Evolutionary conservation across 2,797 vertebrate genomes (phyloP), one percentile per base, ranked within the genome.

Genomic region (Myripristis murdjan): DNA sequence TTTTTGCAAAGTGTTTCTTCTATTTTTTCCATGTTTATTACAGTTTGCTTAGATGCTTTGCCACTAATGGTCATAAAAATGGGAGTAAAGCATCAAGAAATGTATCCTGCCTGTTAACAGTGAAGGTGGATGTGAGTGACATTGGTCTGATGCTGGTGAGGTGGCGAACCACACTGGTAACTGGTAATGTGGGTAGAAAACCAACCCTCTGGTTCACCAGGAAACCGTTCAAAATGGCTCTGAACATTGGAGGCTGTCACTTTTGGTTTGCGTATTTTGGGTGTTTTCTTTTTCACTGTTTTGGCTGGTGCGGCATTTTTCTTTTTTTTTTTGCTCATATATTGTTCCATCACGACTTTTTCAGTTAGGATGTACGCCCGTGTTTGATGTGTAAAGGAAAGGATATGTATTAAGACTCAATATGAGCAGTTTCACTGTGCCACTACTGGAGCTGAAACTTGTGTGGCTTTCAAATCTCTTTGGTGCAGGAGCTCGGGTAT

Each of bases 391-490:
- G 48, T 57, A 20, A 51, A 43, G 11, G 3, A 11, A 12, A 14
- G 18, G 39, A 58, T 51, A 61, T 15, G 31, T 41, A 55, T 48
- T 60, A 10, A 28, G 83, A 90, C 87, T 89, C 67, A 74, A 85
- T 86, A 52, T 26, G 89, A 94, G 92, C 88, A 94, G 91, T 95
- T 94, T 93, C 92, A 89, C 91, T 93, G 83, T 87, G 90, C 91
- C 87, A 79, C 90, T 89, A 86, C 88, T 90, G 87, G 89, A 93
- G 92, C 88, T 95, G 94, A 96, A 96, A 95, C 94, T 93, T 70
- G 88, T 96, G 95, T 82, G 94, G 95, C 92, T 96, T 95, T 84
- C 51, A 69, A 39, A 62, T 5, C 26, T 61, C 26, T 22, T 55
- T 55, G 35, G 9, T 37, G 35, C 8, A 37, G 8, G 10, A 37